These are phyloP conservation scores for Misgurnus anguillicaudatus DNA, from an alignment of 2,113 vertebrate species.

Conservation along the genomic window DNA sequence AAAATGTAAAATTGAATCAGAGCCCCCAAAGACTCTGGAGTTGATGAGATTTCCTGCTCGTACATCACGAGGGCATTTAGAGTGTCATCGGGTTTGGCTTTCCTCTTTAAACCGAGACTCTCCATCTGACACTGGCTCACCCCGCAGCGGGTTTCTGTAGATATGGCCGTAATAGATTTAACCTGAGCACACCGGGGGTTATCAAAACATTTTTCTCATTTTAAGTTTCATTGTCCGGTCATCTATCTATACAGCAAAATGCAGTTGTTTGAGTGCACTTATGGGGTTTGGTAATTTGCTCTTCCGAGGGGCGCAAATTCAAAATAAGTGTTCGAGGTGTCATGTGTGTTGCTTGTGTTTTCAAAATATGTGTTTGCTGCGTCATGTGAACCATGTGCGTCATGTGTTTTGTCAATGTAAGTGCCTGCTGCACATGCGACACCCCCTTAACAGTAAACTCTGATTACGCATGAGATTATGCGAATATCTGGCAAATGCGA, in stretches of 20 bases:
- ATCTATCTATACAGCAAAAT: neutral
- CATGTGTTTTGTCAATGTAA: too few relatives aligned
- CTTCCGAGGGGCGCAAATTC: too few relatives aligned
- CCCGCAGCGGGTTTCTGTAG: neutral
- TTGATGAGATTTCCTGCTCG: conserved; percentile 44
- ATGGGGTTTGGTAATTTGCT: neutral
- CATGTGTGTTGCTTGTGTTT: too few relatives aligned
- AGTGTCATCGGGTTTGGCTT: neutral
- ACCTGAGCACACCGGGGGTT: conserved; percentile 8
- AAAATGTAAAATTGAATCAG: conserved; percentile 48
- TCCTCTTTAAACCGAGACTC: conserved; percentile 15
- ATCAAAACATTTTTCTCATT: conserved; percentile 19
- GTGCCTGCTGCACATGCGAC: too few relatives aligned
- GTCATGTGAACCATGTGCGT: too few relatives aligned
- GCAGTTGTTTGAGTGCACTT: neutral
- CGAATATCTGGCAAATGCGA: too few relatives aligned
- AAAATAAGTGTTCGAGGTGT: too few relatives aligned
- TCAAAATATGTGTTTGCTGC: too few relatives aligned
- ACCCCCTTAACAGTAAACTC: too few relatives aligned
- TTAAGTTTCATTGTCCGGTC: neutral
- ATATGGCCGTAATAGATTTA: conserved; percentile 38
- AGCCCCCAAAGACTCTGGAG: conserved; percentile 28
- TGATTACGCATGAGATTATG: too few relatives aligned
- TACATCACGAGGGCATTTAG: conserved; percentile 30
- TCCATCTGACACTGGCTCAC: conserved; percentile 19